Percentiles rank a stretch among this genome's conserved stretches.
Conservation (phyloP, 2,888 invertebrate species). For the Mythimna pallens region DNA sequence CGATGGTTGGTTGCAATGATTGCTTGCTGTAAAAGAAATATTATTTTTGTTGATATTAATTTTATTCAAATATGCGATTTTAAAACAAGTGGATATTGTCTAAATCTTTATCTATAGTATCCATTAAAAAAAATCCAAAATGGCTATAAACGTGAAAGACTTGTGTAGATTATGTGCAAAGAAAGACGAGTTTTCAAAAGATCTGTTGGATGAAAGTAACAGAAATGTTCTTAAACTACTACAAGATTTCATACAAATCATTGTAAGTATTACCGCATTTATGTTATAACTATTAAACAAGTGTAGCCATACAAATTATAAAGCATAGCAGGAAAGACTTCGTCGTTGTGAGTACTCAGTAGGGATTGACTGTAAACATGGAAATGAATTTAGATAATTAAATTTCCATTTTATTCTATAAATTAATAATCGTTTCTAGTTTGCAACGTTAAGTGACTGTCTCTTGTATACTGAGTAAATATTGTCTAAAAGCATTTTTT, state of each 20-base stretch:
- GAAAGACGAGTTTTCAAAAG: constrained; percentile 83
- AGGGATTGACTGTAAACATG: constrained; percentile 10
- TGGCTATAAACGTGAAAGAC: constrained; percentile 74
- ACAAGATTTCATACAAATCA: constrained; percentile 82
- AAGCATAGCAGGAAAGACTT: background rate
- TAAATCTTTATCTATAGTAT: background rate
- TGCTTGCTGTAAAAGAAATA: constrained; percentile 13
- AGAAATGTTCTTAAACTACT: constrained; percentile 81
- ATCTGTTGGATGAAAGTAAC: constrained; percentile 82
- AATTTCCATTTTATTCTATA: background rate
- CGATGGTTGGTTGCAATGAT: constrained; percentile 36
- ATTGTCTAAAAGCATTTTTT: too few species aligned
- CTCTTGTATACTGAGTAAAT: background rate
- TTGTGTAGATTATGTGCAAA: constrained; percentile 86
- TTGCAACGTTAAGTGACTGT: background rate
- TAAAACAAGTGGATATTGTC: constrained; percentile 3
- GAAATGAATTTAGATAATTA: background rate
- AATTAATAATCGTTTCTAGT: background rate
- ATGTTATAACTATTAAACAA: background rate
- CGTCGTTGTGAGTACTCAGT: background rate
- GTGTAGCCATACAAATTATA: background rate
- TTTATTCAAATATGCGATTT: background rate
- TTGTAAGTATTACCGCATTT: constrained; percentile 72
- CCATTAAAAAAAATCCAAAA: constrained; percentile 51
- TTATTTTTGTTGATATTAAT: constrained; percentile 4